Evolutionary conservation across 2,888 invertebrate genomes (phyloP).

Genomic region (Lasioglossum figueresi): DNA sequence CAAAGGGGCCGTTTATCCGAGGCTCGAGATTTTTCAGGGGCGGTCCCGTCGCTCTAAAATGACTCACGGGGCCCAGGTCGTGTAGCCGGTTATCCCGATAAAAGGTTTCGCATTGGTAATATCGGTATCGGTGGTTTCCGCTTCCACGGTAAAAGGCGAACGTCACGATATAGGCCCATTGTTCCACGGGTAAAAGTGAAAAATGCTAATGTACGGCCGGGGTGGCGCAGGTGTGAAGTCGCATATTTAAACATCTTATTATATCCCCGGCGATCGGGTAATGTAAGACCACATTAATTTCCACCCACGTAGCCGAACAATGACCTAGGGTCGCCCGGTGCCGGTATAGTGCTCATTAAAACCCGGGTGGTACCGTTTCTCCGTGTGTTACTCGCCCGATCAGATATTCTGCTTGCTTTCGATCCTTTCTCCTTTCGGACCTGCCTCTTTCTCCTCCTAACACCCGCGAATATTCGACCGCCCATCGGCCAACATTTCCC

Average conservation of each 20-base stretch:
- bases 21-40: neutral
- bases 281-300: constrained; percentile 70
- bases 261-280: constrained; percentile 61
- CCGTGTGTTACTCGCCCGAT: constrained; percentile 56
- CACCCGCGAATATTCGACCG: constrained; percentile 13
- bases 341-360: constrained; percentile 66
- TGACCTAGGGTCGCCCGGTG: constrained; percentile 61
- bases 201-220: constrained; percentile 57
- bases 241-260: constrained; percentile 71
- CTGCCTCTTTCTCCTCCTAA: constrained; percentile 39
- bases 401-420: constrained; percentile 58
- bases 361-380: constrained; percentile 64
- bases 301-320: constrained; percentile 67
- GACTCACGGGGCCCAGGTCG: constrained; percentile 28
- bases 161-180: constrained; percentile 59
- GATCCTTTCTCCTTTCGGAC: constrained; percentile 56
- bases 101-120: constrained; percentile 8
- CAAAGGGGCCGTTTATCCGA: constrained; percentile 17
- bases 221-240: constrained; percentile 66
- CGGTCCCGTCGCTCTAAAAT: constrained; percentile 25
- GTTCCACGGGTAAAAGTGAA: constrained; percentile 50
- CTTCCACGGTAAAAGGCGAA: constrained; percentile 62
- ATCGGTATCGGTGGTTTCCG: constrained; percentile 45
- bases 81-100: constrained; percentile 35
- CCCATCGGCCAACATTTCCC: too few relatives aligned